Evolutionary conservation across 2,797 vertebrate genomes (phyloP).

Genomic region (Simalia tracyae): DNA sequence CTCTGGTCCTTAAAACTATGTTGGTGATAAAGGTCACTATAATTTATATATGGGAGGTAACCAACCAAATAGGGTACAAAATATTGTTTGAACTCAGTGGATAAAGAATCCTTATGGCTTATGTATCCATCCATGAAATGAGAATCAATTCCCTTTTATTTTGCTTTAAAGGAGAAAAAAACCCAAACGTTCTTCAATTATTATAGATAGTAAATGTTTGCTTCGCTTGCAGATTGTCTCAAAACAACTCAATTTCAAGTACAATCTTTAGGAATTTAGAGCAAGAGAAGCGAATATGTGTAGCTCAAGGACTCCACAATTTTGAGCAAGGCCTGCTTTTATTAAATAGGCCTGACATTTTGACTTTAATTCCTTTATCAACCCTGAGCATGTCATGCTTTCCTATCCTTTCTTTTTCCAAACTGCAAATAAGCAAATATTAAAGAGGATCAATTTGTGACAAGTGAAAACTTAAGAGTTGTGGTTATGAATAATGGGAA

Average conservation of each 20-base stretch:
- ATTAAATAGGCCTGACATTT: background rate
- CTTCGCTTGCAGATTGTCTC: background rate
- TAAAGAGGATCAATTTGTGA: conserved; percentile 19
- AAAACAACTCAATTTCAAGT: conserved; percentile 7
- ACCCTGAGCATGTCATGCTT: background rate
- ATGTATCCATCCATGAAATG: background rate
- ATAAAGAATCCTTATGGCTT: background rate
- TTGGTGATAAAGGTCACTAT: background rate
- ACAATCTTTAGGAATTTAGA: background rate
- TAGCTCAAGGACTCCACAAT: background rate
- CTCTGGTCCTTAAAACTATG: background rate
- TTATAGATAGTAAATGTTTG: background rate
- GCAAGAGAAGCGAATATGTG: too few relatives aligned
- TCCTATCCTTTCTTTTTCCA: background rate
- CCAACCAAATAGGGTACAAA: background rate
- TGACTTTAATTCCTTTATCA: conserved; percentile 18
- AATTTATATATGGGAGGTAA: background rate
- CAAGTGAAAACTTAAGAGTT: background rate
- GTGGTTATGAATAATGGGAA: background rate
- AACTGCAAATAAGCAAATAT: conserved; percentile 22
- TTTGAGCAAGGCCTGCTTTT: conserved; percentile 6
- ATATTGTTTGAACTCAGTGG: background rate
- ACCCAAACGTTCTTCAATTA: background rate
- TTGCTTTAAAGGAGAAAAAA: background rate
- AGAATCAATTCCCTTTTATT: background rate